phyloP scores from a whole-genome alignment of 1,140 invertebrate genomes.

The Anoplolepis gracilipes region DNA sequence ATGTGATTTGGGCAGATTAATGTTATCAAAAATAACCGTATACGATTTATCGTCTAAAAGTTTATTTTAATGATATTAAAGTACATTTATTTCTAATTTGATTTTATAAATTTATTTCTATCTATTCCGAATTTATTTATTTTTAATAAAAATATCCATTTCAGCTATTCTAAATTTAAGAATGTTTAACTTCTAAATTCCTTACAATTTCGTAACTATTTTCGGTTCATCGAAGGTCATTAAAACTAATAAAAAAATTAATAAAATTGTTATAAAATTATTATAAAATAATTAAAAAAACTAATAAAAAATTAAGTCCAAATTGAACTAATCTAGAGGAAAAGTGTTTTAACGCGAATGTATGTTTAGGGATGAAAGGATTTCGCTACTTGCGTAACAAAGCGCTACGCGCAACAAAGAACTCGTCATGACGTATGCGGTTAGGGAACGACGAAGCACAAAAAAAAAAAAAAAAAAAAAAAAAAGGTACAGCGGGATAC shows the following conservation, averaged over 20 bases:
- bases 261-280: too few relatives aligned
- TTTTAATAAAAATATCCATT: too few relatives aligned
- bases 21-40: background rate
- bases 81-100: too few relatives aligned
- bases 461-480: background rate
- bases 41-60: background rate
- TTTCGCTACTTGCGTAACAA: conserved; percentile 19
- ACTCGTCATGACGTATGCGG: background rate
- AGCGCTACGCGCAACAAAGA: conserved; percentile 33
- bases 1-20: background rate
- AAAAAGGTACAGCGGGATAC: conserved; percentile 30
- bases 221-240: background rate
- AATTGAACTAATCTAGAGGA: too few relatives aligned
- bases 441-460: background rate
- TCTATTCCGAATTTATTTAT: background rate
- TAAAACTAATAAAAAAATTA: too few relatives aligned
- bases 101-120: too few relatives aligned
- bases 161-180: too few relatives aligned
- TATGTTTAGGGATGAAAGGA: background rate
- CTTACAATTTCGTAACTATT: background rate
- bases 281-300: background rate
- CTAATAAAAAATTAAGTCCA: too few relatives aligned
- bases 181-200: background rate
- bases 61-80: background rate
- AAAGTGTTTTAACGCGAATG: background rate